Conservation (phyloP, 2,888 invertebrate species). For the Bellardia bayeri region DNA sequence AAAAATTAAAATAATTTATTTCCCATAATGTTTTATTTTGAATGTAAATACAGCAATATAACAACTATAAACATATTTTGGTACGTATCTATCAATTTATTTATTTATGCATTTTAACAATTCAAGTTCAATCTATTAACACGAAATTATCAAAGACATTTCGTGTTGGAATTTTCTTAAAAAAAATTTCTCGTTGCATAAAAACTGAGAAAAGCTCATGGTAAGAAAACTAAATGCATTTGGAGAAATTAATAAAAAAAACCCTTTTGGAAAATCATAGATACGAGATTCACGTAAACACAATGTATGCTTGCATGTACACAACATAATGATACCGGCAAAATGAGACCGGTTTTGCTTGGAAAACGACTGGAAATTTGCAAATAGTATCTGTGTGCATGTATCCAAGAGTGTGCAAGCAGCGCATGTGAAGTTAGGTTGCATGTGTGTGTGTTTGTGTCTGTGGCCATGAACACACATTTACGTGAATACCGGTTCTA, state of each 20-base stretch:
- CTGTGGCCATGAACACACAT: constrained; percentile 13
- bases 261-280: constrained; percentile 36
- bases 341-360: constrained; percentile 68
- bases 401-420: constrained; percentile 24
- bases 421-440: constrained; percentile 40
- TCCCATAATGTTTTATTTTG: too few species aligned
- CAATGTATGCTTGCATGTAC: neutral
- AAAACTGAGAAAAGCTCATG: constrained; percentile 34
- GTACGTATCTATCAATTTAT: too few species aligned
- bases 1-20: too few species aligned
- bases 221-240: constrained; percentile 8
- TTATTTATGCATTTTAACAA: neutral
- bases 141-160: constrained; percentile 40
- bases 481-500: constrained; percentile 53
- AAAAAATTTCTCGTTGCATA: constrained; percentile 22
- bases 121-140: constrained; percentile 62
- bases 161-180: constrained; percentile 47
- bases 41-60: too few species aligned
- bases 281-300: constrained; percentile 22
- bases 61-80: too few species aligned
- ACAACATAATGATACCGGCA: constrained; percentile 67
- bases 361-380: constrained; percentile 56
- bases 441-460: constrained; percentile 7
- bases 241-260: constrained; percentile 37
- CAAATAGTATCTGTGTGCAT: constrained; percentile 23